Conservation (phyloP, 2,113 vertebrate genomes). For the Aleadryas rufinucha region DNA sequence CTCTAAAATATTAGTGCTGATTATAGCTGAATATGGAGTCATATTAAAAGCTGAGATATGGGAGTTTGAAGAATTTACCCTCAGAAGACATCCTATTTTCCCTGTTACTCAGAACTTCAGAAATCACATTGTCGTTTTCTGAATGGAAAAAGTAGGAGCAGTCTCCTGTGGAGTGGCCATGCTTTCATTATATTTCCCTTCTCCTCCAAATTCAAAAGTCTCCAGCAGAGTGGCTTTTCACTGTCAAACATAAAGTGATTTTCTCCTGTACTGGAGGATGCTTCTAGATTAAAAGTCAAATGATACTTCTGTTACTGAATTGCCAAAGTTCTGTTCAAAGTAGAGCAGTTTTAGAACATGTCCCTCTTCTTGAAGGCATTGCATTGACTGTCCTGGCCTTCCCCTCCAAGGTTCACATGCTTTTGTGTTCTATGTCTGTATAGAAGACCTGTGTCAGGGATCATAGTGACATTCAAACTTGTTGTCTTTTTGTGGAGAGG, state of each 20-base stretch:
- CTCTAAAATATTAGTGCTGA: not conserved
- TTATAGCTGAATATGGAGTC: slow-evolving; percentile 11
- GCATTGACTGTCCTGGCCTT: not conserved
- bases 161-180: not conserved
- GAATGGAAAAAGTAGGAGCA: not conserved
- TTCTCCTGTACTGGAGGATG: not conserved
- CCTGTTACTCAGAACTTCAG: not conserved
- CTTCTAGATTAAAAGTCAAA: not conserved
- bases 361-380: not conserved
- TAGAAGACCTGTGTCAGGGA: not conserved
- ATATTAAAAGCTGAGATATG: not conserved
- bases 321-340: not conserved
- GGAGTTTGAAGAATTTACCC: not conserved
- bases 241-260: not conserved
- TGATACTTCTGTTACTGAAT: not conserved
- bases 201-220: not conserved
- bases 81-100: not conserved
- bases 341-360: not conserved
- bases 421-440: not conserved
- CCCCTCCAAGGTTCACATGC: not conserved
- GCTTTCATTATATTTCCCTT: not conserved
- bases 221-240: not conserved
- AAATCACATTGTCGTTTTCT: not conserved
- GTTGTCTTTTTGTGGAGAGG: not conserved
- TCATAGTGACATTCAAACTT: not conserved